Conservation (phyloP, 2,797 vertebrate species). For the Gymnopithys bicolor region DNA sequence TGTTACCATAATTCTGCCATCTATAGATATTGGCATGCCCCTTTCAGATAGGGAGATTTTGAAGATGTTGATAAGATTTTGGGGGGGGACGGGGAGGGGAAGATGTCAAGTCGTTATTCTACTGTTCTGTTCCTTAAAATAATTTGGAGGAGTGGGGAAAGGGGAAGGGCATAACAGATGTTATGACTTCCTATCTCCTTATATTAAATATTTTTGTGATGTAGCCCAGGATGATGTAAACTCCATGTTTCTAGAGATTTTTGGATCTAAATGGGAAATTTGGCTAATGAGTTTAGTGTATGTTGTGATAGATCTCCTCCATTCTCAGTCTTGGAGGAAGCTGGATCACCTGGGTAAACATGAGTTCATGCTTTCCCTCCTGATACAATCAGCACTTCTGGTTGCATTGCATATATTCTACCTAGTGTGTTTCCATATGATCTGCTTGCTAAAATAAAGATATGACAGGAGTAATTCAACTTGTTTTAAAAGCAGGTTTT, state of each 20-base stretch:
- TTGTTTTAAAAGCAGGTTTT: not conserved
- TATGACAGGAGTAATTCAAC: not conserved
- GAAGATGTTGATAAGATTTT: not conserved
- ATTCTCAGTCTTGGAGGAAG: not conserved
- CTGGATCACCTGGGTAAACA: not conserved
- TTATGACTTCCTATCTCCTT: not conserved
- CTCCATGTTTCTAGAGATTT: not conserved
- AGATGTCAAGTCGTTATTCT: not conserved
- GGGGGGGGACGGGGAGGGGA: not conserved
- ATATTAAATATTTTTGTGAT: not conserved
- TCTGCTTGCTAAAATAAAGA: not conserved
- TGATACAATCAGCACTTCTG: not conserved
- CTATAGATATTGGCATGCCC: not conserved
- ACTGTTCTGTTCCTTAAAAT: not conserved
- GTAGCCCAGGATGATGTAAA: not conserved
- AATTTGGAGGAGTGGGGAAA: not conserved
- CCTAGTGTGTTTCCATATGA: not conserved
- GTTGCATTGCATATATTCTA: not conserved
- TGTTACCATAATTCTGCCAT: not conserved
- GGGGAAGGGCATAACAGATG: not conserved
- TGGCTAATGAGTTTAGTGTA: not conserved
- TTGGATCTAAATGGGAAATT: not conserved
- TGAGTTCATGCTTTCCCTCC: not conserved
- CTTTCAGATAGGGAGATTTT: not conserved
- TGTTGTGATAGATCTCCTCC: not conserved